Evolutionary conservation across 1,140 invertebrate genomes (phyloP).

Genomic region (Chelonus insularis): DNA sequence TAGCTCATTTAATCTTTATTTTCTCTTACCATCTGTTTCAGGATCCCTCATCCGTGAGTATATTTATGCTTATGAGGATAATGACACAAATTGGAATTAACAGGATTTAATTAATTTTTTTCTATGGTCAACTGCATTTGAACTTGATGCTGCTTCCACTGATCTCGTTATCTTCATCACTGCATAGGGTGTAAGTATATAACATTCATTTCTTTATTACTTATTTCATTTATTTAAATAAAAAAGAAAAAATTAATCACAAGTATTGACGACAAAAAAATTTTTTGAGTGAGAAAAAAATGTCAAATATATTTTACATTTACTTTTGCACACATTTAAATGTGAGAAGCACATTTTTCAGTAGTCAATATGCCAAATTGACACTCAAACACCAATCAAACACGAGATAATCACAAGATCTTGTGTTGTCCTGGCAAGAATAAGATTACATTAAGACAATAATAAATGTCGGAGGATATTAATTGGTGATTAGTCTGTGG

Average conservation of each 20-base stretch:
- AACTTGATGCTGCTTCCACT: background rate
- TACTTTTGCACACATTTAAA: background rate
- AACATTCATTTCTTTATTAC: background rate
- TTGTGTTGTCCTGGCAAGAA: no score
- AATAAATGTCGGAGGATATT: constrained; percentile 4
- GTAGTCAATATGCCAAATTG: no score
- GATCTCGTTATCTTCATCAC: constrained; percentile 4
- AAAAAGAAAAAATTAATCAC: no score
- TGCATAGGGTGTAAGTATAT: constrained; percentile 29
- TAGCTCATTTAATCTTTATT: constrained; percentile 22
- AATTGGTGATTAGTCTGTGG: background rate
- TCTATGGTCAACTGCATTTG: background rate
- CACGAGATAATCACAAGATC: no score
- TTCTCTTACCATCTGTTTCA: constrained; percentile 54
- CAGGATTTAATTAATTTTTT: background rate
- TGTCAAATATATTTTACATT: background rate
- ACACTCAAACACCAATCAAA: no score
- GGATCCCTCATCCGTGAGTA: constrained; percentile 62
- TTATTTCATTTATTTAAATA: background rate
- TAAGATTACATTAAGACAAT: no score
- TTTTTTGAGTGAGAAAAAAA: no score
- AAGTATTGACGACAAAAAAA: no score
- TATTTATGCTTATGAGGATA: background rate
- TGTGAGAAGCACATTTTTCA: no score
- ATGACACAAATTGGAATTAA: background rate